Evolutionary conservation across 2,888 invertebrate genomes (phyloP).

Genomic region (Pyrochroa serraticornis): DNA sequence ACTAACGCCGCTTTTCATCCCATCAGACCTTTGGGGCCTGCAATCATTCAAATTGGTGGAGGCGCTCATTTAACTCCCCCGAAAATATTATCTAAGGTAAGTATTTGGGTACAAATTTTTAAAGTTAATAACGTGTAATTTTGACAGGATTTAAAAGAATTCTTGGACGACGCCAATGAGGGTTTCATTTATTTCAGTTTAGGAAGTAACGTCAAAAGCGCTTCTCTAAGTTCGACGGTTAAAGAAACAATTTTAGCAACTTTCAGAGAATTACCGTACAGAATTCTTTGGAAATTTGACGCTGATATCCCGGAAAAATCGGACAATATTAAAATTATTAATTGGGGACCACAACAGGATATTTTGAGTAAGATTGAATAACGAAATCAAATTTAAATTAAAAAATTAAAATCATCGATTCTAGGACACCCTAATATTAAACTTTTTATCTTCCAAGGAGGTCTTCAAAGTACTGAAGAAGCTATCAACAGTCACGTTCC

Average conservation of each 20-base stretch:
- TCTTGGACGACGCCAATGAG: slow-evolving; percentile 28
- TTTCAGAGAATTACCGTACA: slow-evolving; percentile 35
- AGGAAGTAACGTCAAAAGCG: slow-evolving; percentile 34
- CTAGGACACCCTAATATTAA: slow-evolving; percentile 25
- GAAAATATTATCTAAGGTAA: slow-evolving; percentile 21
- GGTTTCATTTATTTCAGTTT: slow-evolving; percentile 41
- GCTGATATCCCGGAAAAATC: slow-evolving; percentile 29
- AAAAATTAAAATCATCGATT: background rate
- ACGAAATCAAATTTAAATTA: background rate
- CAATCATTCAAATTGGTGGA: slow-evolving; percentile 40
- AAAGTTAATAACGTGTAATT: background rate
- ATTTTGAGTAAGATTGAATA: slow-evolving; percentile 33
- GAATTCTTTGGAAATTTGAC: slow-evolving; percentile 43
- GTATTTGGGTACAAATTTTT: background rate
- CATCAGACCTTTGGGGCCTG: slow-evolving; percentile 40
- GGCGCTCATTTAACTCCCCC: slow-evolving; percentile 34
- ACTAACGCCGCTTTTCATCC: slow-evolving; percentile 41
- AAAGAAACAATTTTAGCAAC: slow-evolving; percentile 25
- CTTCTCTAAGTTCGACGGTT: slow-evolving; percentile 18
- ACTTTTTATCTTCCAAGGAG: slow-evolving; percentile 28
- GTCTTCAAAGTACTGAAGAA: slow-evolving; percentile 55
- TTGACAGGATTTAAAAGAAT: no score
- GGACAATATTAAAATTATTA: slow-evolving; percentile 35
- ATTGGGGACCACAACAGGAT: slow-evolving; percentile 39
- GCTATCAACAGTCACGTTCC: slow-evolving; percentile 54